Conservation (phyloP, 1,140 invertebrate species). For the Xylocopa sonorina region DNA sequence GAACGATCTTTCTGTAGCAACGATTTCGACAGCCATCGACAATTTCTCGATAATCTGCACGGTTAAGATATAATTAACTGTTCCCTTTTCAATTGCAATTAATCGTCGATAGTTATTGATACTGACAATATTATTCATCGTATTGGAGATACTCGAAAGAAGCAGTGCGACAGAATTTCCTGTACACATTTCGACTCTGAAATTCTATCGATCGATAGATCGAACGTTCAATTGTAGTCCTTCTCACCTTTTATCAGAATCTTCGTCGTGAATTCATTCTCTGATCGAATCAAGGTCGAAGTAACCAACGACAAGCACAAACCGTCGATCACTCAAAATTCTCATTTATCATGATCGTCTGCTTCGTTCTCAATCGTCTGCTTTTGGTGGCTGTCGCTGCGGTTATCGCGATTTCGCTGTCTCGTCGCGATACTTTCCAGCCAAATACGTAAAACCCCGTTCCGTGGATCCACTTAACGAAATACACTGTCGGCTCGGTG, state of each 20-base stretch:
- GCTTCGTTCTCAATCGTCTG: background rate
- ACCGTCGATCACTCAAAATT: background rate
- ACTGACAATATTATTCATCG: too few species aligned
- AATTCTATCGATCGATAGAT: too few species aligned
- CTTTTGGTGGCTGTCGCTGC: background rate
- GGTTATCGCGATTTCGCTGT: background rate
- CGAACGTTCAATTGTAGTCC: too few species aligned
- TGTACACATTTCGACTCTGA: too few species aligned
- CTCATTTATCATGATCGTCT: constrained; percentile 9
- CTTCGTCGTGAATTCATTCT: background rate
- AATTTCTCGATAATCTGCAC: too few species aligned
- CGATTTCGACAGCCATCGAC: too few species aligned
- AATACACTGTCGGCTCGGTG: background rate
- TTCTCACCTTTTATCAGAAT: background rate
- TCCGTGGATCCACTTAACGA: background rate
- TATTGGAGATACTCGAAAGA: too few species aligned
- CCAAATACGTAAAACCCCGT: background rate
- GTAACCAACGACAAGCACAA: background rate
- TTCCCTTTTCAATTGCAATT: too few species aligned
- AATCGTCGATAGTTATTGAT: too few species aligned
- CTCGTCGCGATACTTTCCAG: background rate
- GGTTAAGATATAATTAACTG: too few species aligned
- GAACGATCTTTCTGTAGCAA: background rate
- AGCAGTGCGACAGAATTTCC: too few species aligned
- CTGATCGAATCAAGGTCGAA: background rate